Evolutionary conservation across 2,888 invertebrate species (phyloP), one percentile per base, ranked within the genome.

Genomic region (Lithophane ornitopus): DNA sequence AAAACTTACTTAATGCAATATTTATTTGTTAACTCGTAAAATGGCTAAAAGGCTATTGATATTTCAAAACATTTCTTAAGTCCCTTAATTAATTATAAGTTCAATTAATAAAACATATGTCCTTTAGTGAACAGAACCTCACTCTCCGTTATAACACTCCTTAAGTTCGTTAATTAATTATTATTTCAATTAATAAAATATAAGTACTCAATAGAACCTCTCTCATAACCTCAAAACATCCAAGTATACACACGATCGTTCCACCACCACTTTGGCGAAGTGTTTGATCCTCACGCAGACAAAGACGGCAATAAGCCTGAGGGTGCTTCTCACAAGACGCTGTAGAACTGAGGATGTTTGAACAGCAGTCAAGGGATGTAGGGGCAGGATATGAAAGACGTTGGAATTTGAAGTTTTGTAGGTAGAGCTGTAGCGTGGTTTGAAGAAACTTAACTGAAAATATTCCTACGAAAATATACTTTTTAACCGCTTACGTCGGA

Each of bases 291-390:
- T 56, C 16, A n/a, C 39, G 12, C 11, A 56, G 58, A 86, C 84
- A 89, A 89, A 85, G 72, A 41, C 65, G 65, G 84, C 80, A 89
- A 89, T 87, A 84, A 85, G 74, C 83, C 81, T 61, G 68, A 88
- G 84, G 85, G 82, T 73, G 62, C 82, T 88, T 54, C 71, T 72
- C 54, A 63, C 66, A 41, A 78, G 78, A 76, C 59, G 66, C 65
- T 59, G 61, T 67, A 73, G 67, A 74, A 58, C 59, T 28, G 66
- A 67, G 65, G 54, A 70, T 56, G 72, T 75, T 79, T 85, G 67
- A 77, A 76, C 41, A 63, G 44, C n/a, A 65, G 44, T 19, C 67
- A 54, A 52, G 39, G 58, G 46, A n/a, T 41, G 68, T 44, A 26
- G n/a, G 2, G 41, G 14, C 69, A 77, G 76, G 62, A 74, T 59